phyloP scores from a whole-genome alignment of 1,140 invertebrate species.

The Drosophila malerkotliana region DNA sequence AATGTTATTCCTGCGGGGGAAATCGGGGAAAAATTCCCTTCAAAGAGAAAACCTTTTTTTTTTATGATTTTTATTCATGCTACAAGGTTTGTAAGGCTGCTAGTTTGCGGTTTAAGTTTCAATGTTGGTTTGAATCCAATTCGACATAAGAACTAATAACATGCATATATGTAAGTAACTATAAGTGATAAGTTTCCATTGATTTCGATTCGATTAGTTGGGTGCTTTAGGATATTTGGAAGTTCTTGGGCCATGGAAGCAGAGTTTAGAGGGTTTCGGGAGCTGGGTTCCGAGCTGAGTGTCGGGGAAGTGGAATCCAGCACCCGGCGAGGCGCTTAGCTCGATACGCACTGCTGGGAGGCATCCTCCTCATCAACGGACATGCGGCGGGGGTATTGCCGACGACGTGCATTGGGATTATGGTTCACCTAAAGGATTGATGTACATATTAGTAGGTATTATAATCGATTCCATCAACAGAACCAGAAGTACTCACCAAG shows the following conservation, averaged over 20 bases:
- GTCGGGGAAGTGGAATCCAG: conserved; percentile 9
- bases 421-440: conserved; percentile 84
- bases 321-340: conserved; percentile 85
- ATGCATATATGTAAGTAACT: no score
- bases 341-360: conserved; percentile 91
- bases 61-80: no score
- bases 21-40: conserved; percentile 17
- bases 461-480: no score
- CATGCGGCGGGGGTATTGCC: conserved; percentile 85
- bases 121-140: conserved; percentile 4
- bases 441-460: no score
- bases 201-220: conserved; percentile 48
- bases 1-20: no score
- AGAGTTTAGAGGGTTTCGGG: conserved; percentile 45
- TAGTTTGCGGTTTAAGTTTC: conserved; percentile 32
- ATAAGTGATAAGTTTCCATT: conserved; percentile 59
- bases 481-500: conserved; percentile 72
- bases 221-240: conserved; percentile 7
- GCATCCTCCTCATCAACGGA: conserved; percentile 89
- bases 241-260: conserved; percentile 40
- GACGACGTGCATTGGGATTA: conserved; percentile 86
- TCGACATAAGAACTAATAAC: no score
- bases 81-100: conserved; percentile 26
- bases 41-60: no score
- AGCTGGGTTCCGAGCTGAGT: conserved; percentile 9